phyloP scores from a whole-genome alignment of 2,113 vertebrate species.

The Tautogolabrus adspersus region DNA sequence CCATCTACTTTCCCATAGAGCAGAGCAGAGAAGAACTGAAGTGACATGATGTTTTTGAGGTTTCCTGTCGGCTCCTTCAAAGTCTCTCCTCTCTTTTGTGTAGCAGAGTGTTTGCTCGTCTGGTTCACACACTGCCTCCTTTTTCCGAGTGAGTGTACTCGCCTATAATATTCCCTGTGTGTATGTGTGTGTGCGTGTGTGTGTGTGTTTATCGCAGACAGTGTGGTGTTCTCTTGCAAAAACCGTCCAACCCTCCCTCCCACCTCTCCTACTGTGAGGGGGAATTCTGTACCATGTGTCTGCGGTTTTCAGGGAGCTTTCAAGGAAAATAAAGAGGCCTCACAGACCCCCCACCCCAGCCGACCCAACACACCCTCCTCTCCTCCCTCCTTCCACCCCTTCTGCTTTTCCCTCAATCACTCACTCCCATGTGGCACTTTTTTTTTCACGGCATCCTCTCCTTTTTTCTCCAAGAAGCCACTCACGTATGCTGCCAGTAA shows the following conservation, averaged over 20 bases:
- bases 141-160: constrained; percentile 14
- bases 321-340: constrained; percentile 81
- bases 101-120: constrained; percentile 23
- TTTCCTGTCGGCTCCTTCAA: constrained; percentile 51
- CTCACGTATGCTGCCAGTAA: constrained; percentile 40
- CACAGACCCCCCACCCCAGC: constrained; percentile 34
- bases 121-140: constrained; percentile 44
- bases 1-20: constrained; percentile 65
- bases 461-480: constrained; percentile 46
- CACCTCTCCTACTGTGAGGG: constrained; percentile 62
- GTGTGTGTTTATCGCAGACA: constrained; percentile 46
- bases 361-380: constrained; percentile 32
- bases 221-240: constrained; percentile 58
- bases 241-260: constrained; percentile 4
- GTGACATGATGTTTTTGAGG: constrained; percentile 38
- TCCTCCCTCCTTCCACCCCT: constrained; percentile 30
- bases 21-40: constrained; percentile 35
- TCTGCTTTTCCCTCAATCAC: constrained; percentile 47
- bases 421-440: constrained; percentile 64
- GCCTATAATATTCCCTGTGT: constrained; percentile 18
- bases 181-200: constrained; percentile 40
- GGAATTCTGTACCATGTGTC: constrained; percentile 84
- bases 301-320: constrained; percentile 82
- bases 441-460: constrained; percentile 43
- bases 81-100: constrained; percentile 54